Evolutionary conservation across 2,888 invertebrate species (phyloP), one percentile per base, ranked within the genome.

Genomic region (Eulithis prunata): DNA sequence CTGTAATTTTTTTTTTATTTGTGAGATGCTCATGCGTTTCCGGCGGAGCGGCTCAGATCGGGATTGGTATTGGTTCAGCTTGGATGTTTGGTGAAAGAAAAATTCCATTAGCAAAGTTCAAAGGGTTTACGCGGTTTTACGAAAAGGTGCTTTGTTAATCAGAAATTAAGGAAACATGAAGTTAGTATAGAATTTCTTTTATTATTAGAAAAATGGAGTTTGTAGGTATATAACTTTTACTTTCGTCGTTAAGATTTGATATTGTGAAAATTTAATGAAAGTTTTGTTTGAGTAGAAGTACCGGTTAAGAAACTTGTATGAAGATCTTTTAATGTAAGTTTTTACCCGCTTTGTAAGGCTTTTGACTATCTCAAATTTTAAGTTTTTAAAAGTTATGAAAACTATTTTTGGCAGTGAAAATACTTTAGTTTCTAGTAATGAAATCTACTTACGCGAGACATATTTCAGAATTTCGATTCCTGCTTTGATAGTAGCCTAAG

Each of bases 1-100:
- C 82, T 83, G 88, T 86, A 86, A 86, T 87, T 89, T 85, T 87
- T 89, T 85, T 86, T 88, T 80, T 80, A 86, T 86, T 88, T 89
- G 84, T 80, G 78, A 90, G 90, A 91, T 90, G 89, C 79, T 76
- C 81, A 79, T 71, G 75, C 79, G 77, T 78, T 85, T 86, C 85
- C 84, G 82, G 69, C 81, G 81, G 82, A 79, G 79, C 75, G 73
- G 62, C 64, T 62, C 51, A 36, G 55, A 68, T 57, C 65, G 60
- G 41, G 63, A 57, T 68, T 56, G 62, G 66, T 53, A 46, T 57
- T 62, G 41, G 45, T 56, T 47, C 28, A 45, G 36, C 14, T 52
- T 21, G 47, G 52, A 52, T 59, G 55, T 45, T 36, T 7, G 36
- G 32, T 10, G 28, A n/a, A 45, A 59, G 13, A 32, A 52, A 10